A percentile compares a stretch with the other conserved stretches of the same genome.
phyloP scores from a whole-genome alignment of 2,113 vertebrate genomes.

The Amblyornis subalaris region DNA sequence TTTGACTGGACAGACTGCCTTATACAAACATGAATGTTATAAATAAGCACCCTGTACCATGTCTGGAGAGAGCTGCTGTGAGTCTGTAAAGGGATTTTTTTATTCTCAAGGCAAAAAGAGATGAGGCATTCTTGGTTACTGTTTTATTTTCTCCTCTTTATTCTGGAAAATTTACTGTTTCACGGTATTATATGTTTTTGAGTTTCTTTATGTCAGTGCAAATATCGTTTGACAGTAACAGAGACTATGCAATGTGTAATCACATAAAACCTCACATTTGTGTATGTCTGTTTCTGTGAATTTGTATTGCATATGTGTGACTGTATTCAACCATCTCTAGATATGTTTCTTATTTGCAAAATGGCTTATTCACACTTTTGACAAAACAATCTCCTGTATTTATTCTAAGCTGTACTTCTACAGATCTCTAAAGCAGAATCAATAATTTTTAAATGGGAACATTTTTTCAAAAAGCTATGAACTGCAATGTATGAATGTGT shows the following conservation, averaged over 20 bases:
- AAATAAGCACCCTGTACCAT: not conserved
- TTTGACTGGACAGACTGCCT: not conserved
- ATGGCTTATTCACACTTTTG: not conserved
- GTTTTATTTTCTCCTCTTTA: not conserved
- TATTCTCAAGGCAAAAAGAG: not conserved
- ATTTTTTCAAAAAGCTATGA: not conserved
- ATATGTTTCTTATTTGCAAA: not conserved
- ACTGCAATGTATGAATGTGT: not conserved
- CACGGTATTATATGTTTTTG: not conserved
- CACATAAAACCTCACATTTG: not conserved
- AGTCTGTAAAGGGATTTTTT: not conserved
- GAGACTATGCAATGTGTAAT: not conserved
- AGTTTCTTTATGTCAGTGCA: not conserved
- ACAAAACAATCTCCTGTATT: not conserved
- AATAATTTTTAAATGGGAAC: not conserved
- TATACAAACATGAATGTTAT: not conserved
- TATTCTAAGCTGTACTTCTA: not conserved
- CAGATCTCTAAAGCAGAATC: not conserved
- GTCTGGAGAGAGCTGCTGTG: not conserved
- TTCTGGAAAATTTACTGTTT: not conserved
- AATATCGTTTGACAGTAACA: not conserved
- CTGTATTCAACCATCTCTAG: not conserved
- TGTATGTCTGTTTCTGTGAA: not conserved
- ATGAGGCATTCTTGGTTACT: not conserved
- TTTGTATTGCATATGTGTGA: not conserved